These are phyloP conservation scores for Brachylomia viminalis DNA, from an alignment of 2,888 invertebrate species.

Conservation along the genomic window DNA sequence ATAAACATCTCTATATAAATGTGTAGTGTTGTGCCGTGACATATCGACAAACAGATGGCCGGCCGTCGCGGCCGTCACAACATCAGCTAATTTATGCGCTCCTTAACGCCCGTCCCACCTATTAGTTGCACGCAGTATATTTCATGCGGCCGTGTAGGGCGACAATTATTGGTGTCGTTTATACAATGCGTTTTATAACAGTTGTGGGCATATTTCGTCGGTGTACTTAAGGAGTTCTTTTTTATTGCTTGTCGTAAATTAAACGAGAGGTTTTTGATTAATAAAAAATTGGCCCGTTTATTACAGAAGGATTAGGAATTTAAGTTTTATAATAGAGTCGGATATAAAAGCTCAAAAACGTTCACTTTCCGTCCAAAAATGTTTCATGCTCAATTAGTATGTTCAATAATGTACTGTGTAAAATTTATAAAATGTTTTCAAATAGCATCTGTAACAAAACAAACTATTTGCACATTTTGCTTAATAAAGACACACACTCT, in stretches of 20 bases:
- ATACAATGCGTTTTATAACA: constrained; percentile 68
- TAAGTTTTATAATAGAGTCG: constrained; percentile 22
- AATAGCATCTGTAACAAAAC: not conserved
- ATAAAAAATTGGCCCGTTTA: constrained; percentile 56
- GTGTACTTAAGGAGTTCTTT: constrained; percentile 53
- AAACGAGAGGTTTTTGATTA: constrained; percentile 50
- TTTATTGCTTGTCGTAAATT: constrained; percentile 58
- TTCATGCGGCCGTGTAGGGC: constrained; percentile 81
- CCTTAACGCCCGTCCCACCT: constrained; percentile 89
- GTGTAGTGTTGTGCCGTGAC: constrained; percentile 83
- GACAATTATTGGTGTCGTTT: constrained; percentile 75
- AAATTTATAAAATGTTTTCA: not conserved
- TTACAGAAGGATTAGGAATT: constrained; percentile 27
- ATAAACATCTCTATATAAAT: constrained; percentile 78
- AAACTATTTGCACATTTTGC: not conserved
- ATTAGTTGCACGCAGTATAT: constrained; percentile 89
- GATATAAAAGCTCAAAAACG: not conserved
- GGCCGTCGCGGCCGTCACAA: constrained; percentile 86
- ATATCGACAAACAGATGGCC: constrained; percentile 90
- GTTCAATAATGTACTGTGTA: not conserved
- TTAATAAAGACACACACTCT: not conserved
- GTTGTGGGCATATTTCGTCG: constrained; percentile 61
- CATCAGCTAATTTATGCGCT: constrained; percentile 89
- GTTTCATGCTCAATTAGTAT: not conserved
- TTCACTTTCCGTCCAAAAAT: not conserved